These are phyloP conservation scores for Polyergus mexicanus DNA, from an alignment of 1,140 invertebrate species.

Conservation along the genomic window DNA sequence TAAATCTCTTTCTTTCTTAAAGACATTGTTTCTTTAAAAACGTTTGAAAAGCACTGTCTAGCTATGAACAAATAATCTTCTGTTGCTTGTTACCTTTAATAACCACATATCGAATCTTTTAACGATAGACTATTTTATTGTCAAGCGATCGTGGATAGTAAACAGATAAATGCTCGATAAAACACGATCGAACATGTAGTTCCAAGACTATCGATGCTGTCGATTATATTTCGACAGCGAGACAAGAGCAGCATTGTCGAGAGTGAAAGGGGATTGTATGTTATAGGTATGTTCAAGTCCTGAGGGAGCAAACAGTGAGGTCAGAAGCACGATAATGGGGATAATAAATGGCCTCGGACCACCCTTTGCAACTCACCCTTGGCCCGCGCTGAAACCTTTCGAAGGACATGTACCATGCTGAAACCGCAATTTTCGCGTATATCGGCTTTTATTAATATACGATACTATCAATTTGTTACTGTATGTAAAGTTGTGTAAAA, in stretches of 20 bases:
- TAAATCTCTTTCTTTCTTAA: too few species aligned
- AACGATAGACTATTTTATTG: conserved; percentile 13
- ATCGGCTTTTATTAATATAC: conserved; percentile 56
- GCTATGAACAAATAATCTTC: background rate
- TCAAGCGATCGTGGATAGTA: conserved; percentile 30
- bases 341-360: conserved; percentile 76
- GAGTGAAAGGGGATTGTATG: conserved; percentile 72
- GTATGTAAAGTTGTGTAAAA: background rate
- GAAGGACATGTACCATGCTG: conserved; percentile 49
- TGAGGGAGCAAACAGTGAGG: conserved; percentile 52
- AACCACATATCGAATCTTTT: conserved; percentile 5
- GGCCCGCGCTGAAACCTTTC: conserved; percentile 40
- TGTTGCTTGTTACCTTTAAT: background rate
- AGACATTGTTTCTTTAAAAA: background rate
- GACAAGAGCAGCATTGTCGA: conserved; percentile 63
- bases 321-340: conserved; percentile 76
- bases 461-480: conserved; percentile 1
- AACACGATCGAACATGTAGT: conserved; percentile 58
- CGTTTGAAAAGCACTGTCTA: background rate
- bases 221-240: conserved; percentile 61
- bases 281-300: conserved; percentile 62
- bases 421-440: conserved; percentile 65
- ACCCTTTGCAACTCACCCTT: conserved; percentile 69
- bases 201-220: conserved; percentile 55
- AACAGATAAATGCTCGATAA: conserved; percentile 40